These are phyloP conservation scores for Cricetomys ansorgei DNA, from an alignment of 2,113 vertebrate genomes.

Conservation along the genomic window DNA sequence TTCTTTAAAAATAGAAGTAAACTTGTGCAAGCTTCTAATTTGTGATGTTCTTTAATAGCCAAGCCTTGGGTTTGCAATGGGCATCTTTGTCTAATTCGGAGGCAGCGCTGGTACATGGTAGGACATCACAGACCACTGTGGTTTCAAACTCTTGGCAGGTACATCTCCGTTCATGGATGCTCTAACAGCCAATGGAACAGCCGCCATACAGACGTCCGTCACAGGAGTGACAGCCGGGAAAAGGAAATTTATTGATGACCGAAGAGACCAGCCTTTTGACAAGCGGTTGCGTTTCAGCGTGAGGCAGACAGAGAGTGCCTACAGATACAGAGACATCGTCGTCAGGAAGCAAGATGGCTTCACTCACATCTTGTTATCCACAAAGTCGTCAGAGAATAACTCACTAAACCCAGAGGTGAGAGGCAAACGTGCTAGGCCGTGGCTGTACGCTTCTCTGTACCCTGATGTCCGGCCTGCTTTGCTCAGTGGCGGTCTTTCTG, in stretches of 20 bases:
- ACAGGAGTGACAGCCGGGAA: conserved; percentile 90
- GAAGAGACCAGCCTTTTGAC: conserved; percentile 93
- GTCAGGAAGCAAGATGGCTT: conserved; percentile 99
- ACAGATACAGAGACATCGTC: conserved; percentile 98
- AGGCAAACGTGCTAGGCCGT: background rate
- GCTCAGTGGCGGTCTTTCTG: background rate
- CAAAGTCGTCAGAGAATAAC: conserved; percentile 98
- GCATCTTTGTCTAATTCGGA: background rate
- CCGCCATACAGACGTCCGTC: conserved; percentile 88
- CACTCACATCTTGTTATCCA: conserved; percentile 98
- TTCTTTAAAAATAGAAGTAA: background rate
- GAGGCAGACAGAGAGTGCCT: conserved; percentile 97
- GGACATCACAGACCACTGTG: conserved; percentile 54
- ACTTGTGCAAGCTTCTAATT: background rate
- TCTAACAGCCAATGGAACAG: conserved; percentile 90
- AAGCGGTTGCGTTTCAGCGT: conserved; percentile 97
- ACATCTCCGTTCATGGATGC: conserved; percentile 91
- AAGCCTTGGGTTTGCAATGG: background rate
- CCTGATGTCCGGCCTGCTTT: background rate
- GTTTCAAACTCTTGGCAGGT: conserved; percentile 86
- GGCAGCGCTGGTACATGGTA: background rate
- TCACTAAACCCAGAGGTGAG: conserved; percentile 96
- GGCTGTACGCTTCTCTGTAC: background rate
- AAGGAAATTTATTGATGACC: conserved; percentile 92
- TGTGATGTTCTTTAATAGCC: background rate